These are phyloP conservation scores for Anisognathus igniventris DNA, from an alignment of 2,797 vertebrate genomes.

Conservation along the genomic window DNA sequence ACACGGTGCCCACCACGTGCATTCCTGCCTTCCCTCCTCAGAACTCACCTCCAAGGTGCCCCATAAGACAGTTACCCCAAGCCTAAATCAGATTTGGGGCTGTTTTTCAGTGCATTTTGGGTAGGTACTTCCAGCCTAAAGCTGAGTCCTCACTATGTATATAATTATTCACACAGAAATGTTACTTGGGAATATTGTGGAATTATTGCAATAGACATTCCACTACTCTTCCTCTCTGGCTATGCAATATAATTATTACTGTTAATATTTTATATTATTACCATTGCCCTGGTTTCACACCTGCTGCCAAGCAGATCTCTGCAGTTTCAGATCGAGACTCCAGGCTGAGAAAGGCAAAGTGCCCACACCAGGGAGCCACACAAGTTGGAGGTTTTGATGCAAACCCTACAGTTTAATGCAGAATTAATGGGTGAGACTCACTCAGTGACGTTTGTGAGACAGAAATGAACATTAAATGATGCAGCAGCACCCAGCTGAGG, in stretches of 20 bases:
- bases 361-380: background rate
- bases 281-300: background rate
- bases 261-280: background rate
- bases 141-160: background rate
- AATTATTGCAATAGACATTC: background rate
- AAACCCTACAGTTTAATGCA: background rate
- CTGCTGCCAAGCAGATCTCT: background rate
- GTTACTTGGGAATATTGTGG: background rate
- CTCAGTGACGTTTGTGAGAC: rapidly evolving
- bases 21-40: background rate
- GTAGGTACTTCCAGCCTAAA: background rate
- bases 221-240: background rate
- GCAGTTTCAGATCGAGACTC: background rate
- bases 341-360: background rate
- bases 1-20: rapidly evolving
- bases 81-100: background rate
- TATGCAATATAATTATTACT: background rate
- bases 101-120: background rate
- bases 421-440: background rate
- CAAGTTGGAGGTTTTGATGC: background rate
- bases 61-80: rapidly evolving
- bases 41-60: background rate
- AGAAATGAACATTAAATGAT: background rate
- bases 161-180: background rate
- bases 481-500: background rate